Percentiles rank a stretch among this genome's conserved stretches.
Evolutionary conservation across 2,113 vertebrate species (phyloP).

Genomic region (Copsychus sechellarum): DNA sequence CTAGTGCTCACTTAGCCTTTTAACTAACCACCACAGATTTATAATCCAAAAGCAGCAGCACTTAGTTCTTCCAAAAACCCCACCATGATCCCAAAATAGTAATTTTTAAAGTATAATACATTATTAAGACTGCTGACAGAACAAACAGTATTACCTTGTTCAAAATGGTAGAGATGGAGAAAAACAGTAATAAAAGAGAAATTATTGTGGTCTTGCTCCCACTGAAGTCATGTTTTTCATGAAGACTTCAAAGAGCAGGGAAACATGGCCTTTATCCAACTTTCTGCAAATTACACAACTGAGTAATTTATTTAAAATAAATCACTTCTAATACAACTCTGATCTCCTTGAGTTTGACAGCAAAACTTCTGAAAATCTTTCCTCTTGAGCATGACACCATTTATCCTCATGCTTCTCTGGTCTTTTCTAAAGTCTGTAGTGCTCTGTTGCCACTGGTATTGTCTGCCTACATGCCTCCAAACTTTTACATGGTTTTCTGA

Average conservation of each 20-base stretch:
- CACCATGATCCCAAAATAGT: background rate
- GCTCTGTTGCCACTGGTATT: background rate
- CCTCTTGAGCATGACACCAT: background rate
- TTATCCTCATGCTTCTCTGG: background rate
- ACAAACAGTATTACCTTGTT: background rate
- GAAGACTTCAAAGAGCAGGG: background rate
- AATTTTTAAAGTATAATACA: background rate
- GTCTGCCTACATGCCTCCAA: background rate
- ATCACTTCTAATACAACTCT: background rate
- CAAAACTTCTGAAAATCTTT: background rate
- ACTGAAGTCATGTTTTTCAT: background rate
- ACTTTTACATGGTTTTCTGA: background rate
- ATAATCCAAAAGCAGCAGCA: background rate
- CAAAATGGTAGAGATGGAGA: background rate
- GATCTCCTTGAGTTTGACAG: background rate
- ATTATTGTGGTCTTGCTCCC: background rate
- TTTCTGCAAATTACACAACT: background rate
- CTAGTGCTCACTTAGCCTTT: slow-evolving; percentile 10
- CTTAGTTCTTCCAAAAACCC: background rate
- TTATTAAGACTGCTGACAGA: slow-evolving; percentile 12
- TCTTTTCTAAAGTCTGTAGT: background rate
- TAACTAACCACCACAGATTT: background rate
- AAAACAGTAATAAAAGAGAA: slow-evolving; percentile 18
- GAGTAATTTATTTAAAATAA: slow-evolving; percentile 15
- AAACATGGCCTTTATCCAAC: background rate